These are phyloP conservation scores for Hirtodrosophila cameraria DNA, from an alignment of 2,888 invertebrate species.

Conservation along the genomic window DNA sequence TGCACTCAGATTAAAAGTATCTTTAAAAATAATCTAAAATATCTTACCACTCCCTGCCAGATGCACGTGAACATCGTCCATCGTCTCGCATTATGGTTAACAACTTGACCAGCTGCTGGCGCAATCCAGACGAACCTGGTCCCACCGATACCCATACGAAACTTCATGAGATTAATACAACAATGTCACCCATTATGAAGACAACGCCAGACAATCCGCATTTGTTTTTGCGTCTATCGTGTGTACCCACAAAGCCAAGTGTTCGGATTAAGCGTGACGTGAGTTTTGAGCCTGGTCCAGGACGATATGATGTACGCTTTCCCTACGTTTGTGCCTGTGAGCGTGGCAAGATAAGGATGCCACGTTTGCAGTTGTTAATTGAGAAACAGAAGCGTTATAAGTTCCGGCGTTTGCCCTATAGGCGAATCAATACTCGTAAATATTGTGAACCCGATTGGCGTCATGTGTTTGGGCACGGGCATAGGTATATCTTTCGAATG, in stretches of 20 bases:
- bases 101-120: conserved; percentile 62
- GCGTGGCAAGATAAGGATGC: conserved; percentile 42
- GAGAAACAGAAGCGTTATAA: conserved; percentile 74
- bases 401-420: conserved; percentile 72
- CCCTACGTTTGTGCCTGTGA: conserved; percentile 61
- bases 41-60: conserved; percentile 34
- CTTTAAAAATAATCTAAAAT: too few relatives aligned
- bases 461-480: conserved; percentile 76
- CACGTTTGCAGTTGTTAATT: conserved; percentile 62
- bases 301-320: conserved; percentile 75
- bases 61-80: conserved; percentile 72
- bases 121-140: conserved; percentile 69
- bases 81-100: conserved; percentile 65
- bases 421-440: conserved; percentile 36
- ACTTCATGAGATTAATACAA: conserved; percentile 14
- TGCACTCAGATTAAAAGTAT: too few relatives aligned
- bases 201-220: conserved; percentile 44
- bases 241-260: conserved; percentile 62
- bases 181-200: conserved; percentile 16
- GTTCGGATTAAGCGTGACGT: conserved; percentile 23
- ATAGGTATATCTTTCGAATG: conserved; percentile 63
- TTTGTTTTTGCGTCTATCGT: conserved; percentile 55
- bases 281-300: conserved; percentile 76
- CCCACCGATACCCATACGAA: conserved; percentile 62
- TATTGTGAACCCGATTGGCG: conserved; percentile 68